Evolutionary conservation across 2,113 vertebrate genomes (phyloP).

Genomic region (Odobenus rosmarus): DNA sequence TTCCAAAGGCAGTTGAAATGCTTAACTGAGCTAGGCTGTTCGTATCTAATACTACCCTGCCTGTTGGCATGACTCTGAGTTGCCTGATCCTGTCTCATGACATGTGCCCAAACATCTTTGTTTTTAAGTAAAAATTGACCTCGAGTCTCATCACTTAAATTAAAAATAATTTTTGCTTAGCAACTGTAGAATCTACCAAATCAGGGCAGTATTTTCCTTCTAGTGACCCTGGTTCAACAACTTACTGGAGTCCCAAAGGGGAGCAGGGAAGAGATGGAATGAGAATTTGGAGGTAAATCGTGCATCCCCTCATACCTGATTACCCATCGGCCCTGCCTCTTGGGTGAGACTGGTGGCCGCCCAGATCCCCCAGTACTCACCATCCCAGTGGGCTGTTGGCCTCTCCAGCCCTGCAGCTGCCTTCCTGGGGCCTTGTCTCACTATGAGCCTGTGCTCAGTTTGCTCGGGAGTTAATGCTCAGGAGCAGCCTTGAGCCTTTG

Average conservation of each 20-base stretch:
- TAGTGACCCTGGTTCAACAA: neutral
- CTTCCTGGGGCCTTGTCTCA: neutral
- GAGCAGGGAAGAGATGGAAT: neutral
- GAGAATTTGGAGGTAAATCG: neutral
- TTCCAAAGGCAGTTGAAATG: neutral
- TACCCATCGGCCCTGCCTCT: neutral
- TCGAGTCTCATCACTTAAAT: neutral
- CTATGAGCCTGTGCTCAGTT: rapidly evolving
- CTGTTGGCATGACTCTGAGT: neutral
- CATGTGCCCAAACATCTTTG: neutral
- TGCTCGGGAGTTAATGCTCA: neutral
- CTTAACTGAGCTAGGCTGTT: neutral
- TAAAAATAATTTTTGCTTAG: neutral
- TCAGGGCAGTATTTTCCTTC: neutral
- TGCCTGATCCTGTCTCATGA: neutral
- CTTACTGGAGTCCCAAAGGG: neutral
- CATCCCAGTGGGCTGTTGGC: rapidly evolving
- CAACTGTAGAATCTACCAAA: neutral
- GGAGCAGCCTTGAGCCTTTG: neutral
- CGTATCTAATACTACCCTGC: neutral
- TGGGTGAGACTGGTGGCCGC: neutral
- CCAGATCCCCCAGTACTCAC: too few relatives aligned
- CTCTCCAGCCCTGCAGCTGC: neutral
- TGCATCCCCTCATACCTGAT: neutral
- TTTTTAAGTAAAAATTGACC: conserved; percentile 17